These are phyloP conservation scores for Drosophila ananassae DNA, from an alignment of 1,140 invertebrate genomes.

Conservation along the genomic window DNA sequence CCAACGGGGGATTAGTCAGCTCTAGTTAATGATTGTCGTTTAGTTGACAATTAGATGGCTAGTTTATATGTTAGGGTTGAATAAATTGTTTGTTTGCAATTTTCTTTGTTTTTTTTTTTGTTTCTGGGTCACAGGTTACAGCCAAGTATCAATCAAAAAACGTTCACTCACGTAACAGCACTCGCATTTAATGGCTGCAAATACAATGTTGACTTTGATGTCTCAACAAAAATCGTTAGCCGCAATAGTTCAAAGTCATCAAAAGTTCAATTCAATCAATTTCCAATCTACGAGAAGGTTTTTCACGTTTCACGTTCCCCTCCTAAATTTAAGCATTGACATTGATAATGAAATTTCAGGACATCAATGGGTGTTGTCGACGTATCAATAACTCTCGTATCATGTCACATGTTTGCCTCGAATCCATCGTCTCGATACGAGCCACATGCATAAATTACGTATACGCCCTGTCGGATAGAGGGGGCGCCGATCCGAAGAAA, in stretches of 20 bases:
- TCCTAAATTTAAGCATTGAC: conserved; percentile 52
- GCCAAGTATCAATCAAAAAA: conserved; percentile 46
- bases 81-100: not conserved
- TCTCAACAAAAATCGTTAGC: conserved; percentile 27
- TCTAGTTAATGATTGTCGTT: conserved; percentile 46
- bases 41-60: conserved; percentile 50
- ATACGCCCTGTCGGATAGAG: conserved; percentile 9
- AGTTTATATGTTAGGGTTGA: conserved; percentile 22
- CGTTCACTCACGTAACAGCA: conserved; percentile 18
- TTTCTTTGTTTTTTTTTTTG: conserved; percentile 14
- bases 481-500: not conserved
- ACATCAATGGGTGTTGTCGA: conserved; percentile 40
- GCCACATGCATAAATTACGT: conserved; percentile 59
- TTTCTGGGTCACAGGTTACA: conserved; percentile 24
- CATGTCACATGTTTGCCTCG: conserved; percentile 15
- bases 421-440: not conserved
- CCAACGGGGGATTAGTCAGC: conserved; percentile 17
- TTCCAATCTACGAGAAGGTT: conserved; percentile 52
- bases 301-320: not conserved
- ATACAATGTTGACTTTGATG: conserved; percentile 69
- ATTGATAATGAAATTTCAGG: conserved; percentile 77
- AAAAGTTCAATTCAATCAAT: conserved; percentile 82
- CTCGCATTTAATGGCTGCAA: conserved; percentile 21
- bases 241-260: conserved; percentile 70
- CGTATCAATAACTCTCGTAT: conserved; percentile 58